These are phyloP conservation scores for Bothrops jararaca DNA, from an alignment of 2,113 vertebrate genomes.

Conservation along the genomic window DNA sequence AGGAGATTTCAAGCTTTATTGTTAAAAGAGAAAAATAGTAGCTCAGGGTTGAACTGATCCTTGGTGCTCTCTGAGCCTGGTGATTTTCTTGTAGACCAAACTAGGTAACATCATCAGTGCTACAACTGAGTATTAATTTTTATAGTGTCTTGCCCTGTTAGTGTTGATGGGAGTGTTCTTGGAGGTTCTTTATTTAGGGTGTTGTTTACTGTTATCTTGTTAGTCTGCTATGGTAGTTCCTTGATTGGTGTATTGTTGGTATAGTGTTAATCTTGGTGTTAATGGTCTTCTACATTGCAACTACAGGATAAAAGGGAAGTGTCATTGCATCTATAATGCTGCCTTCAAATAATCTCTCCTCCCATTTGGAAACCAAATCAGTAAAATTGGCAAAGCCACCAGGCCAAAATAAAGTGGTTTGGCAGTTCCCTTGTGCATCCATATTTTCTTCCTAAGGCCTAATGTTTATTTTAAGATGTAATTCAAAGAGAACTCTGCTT, in stretches of 20 bases:
- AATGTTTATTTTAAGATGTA: neutral
- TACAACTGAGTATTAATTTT: neutral
- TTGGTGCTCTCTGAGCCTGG: neutral
- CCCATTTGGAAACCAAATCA: constrained; percentile 13
- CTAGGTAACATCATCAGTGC: neutral
- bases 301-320: neutral
- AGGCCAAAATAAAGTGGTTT: neutral
- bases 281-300: neutral
- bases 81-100: neutral
- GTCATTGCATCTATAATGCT: neutral
- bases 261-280: neutral
- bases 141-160: neutral
- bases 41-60: neutral
- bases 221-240: neutral
- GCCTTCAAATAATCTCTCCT: neutral
- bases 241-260: neutral
- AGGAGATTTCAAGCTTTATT: neutral
- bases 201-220: neutral
- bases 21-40: neutral
- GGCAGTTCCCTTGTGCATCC: neutral
- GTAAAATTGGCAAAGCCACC: neutral
- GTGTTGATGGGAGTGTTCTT: neutral
- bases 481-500: neutral
- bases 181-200: neutral
- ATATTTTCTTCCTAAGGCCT: neutral